A percentile compares a stretch with the other conserved stretches of the same genome.
phyloP scores from a whole-genome alignment of 2,797 vertebrate species.

The Liasis olivaceus region DNA sequence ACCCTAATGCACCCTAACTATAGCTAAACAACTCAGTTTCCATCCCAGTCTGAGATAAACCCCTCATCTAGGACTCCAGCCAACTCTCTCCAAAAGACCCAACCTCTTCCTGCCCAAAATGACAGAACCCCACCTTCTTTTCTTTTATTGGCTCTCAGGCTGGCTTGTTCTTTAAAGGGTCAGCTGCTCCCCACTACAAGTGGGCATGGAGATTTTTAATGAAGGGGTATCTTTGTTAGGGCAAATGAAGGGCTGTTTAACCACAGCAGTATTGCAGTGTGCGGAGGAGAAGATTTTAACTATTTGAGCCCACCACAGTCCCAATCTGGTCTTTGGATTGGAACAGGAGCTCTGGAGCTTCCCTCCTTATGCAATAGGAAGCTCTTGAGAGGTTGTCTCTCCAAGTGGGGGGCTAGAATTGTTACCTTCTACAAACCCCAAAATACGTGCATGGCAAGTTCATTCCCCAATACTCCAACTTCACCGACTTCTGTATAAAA shows the following conservation, averaged over 20 bases:
- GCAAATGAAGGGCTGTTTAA: not conserved
- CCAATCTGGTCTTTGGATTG: not conserved
- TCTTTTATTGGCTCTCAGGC: not conserved
- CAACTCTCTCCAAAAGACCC: not conserved
- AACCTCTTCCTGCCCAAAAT: not conserved
- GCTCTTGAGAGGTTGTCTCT: not conserved
- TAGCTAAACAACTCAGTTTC: not conserved
- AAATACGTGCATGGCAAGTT: not conserved
- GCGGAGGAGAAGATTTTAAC: not conserved
- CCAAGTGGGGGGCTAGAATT: not conserved
- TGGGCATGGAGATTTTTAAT: not conserved
- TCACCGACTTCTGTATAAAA: not conserved
- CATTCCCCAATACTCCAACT: not conserved
- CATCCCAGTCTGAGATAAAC: not conserved
- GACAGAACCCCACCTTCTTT: not conserved
- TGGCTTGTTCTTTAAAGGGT: not conserved
- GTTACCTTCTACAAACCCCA: not conserved
- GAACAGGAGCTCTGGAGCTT: not conserved
- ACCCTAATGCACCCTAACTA: not conserved
- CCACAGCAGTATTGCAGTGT: not conserved
- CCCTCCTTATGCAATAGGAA: not conserved
- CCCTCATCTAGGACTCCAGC: not conserved
- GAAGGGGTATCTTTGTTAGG: not conserved
- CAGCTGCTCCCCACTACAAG: not conserved
- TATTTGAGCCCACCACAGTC: not conserved